Base-by-base conservation (phyloP, 2,888 invertebrate genomes). In the Drosophila neutralis region DNA sequence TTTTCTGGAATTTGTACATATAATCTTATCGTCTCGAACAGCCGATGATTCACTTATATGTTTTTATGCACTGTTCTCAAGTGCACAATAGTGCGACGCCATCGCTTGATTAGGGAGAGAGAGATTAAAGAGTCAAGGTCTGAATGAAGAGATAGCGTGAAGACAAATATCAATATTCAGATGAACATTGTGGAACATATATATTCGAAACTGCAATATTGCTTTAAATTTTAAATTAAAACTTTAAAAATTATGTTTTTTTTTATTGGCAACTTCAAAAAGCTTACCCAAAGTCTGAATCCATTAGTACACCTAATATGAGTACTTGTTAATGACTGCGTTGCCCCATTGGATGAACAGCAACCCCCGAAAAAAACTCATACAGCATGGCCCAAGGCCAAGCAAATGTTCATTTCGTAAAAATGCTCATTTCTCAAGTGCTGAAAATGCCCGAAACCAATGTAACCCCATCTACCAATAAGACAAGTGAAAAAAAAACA, bases 351-450 rank as follows among this genome's bases (percentile, higher is more conserved):
- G 54, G 61, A 48, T 54, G 21, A 40, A 57, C 45, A 66, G n/a
- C 76, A 71, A 72, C 76, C 76, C 76, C 60, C 40, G 18, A 48
- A 45, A 36, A 59, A 60, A 33, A 60, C 35, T 15, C 24, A 38
- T 10, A 21, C 24, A 49, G 58, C 71, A 68, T 75, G 48, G 82
- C 85, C 82, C 58, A 66, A 78, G 85, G 85, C 83, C 62, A 88
- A 60, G 82, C 76, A 86, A 86, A 88, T 86, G 85, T 86, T 86
- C 85, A 86, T 83, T 86, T 86, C 72, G 56, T 70, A 76, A 80
- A 88, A 86, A 82, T 86, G 78, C 73, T 88, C 87, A 86, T 86
- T 88, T 86, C 88, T 86, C 85, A 86, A 86, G 88, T 86, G 78
- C 80, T 74, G 64, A 79, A 83, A 76, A 67, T 64, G 75, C 54